Evolutionary conservation across 1,140 invertebrate species (phyloP), one percentile per base, ranked within the genome.

Genomic region (Phthorimaea operculella): DNA sequence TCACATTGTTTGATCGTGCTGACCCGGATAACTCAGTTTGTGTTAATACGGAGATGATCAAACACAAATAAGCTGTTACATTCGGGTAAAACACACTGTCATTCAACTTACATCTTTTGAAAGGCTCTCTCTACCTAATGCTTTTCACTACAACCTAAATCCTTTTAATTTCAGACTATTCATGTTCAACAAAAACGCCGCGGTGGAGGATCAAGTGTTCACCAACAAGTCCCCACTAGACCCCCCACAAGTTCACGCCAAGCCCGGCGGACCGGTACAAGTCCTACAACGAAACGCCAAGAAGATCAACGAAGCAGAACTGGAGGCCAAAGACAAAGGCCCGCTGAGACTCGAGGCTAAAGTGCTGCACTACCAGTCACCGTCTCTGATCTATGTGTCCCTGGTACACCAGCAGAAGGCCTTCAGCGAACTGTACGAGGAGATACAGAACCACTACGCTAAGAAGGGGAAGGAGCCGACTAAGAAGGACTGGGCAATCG

Each of bases 331-430:
- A 64, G 77, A 86, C 14, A 73, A 74, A 34, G 88, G 88, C 18
- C 87, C 87, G 0, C 79, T 86, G 18, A 83, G 80, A 60, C 33
- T 89, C 5, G 73, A 83, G 55, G 84, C 88, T 0, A 72, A 79
- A 54, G 60, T 90, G 2, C 36, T 87, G 0, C 76, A 80, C 16
- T 83, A 79, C 4, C 62, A 79, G 6, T 87, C 86, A 0, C 89
- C 89, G 0, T 86, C 87, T 12, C 72, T 77, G 7, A 83, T 90
- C 45, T 89, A 89, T 50, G 72, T 90, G 0, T 80, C 83, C 0
- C 70, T 87, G 5, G 59, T 67, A 2, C 69, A 72, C 4, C 77
- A 78, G 21, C 69, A 86, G 51, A 69, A 74, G 42, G 55, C 60
- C 1, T 85, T 87, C 21, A 64, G 72, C 6, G 63, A 77, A 1